phyloP scores from a whole-genome alignment of 2,113 vertebrate species.

The Plestiodon gilberti region DNA sequence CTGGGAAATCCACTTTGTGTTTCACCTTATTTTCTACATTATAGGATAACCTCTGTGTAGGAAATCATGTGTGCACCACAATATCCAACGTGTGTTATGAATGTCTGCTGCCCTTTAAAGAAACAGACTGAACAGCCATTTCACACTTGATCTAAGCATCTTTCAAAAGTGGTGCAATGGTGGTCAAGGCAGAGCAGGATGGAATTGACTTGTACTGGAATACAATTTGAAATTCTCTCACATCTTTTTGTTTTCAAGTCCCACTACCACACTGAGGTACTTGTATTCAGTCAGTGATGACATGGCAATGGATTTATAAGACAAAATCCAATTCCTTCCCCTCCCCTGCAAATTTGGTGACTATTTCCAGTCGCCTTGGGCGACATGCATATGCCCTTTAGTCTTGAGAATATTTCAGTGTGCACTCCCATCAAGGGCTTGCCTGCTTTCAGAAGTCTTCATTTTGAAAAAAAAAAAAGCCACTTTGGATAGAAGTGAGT shows the following conservation, averaged over 20 bases:
- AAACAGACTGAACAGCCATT: neutral
- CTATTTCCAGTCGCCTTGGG: neutral
- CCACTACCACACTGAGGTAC: neutral
- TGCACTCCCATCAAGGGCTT: neutral
- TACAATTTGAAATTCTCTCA: neutral
- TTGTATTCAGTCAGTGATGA: neutral
- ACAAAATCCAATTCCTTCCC: neutral
- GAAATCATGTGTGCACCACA: neutral
- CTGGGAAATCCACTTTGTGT: neutral
- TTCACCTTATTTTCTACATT: too few species aligned
- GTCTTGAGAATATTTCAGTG: neutral
- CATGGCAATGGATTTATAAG: neutral
- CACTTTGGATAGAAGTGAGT: neutral
- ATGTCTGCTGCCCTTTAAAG: neutral
- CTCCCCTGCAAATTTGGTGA: neutral
- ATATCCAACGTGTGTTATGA: neutral
- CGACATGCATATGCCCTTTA: neutral
- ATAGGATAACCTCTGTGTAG: neutral
- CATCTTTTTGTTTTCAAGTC: neutral
- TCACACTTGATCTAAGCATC: neutral
- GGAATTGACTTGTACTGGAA: neutral
- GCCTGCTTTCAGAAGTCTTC: neutral
- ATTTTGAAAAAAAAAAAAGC: neutral
- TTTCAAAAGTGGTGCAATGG: neutral
- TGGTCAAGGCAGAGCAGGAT: neutral